Evolutionary conservation across 2,797 vertebrate species (phyloP), one percentile per base, ranked within the genome.

Genomic region (Mormyrus proboscirostris): DNA sequence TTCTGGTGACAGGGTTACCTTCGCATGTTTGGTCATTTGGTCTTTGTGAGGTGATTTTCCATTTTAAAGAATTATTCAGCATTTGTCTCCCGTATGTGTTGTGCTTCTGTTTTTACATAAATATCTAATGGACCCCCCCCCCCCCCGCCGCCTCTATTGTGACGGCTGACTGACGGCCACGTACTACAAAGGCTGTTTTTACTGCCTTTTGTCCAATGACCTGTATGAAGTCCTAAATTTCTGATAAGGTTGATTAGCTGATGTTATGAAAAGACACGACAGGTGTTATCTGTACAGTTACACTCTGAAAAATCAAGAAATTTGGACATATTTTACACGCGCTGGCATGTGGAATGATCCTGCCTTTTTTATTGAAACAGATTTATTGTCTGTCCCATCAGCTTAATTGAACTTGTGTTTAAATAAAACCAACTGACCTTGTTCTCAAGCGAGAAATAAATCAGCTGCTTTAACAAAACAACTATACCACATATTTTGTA

Each of bases 161-260:
- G 14, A 29, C 47, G 62, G 29, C 49, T 79, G n/a, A 87, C 62
- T 50, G 86, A 55, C 25, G n/a, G 2, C 33, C 57, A 19, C n/a
- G 16, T 47, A 12, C 82, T 47, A 79, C 51, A 73, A 53, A 89
- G 88, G 49, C 69, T 59, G 89, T 33, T 50, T 12, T 62, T 38
- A 19, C 44, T 41, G 41, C 8, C 73, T 62, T 59, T 22, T 84
- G 4, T 84, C 47, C 38, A 55, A 8, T 88, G 41, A 57, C 90
- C 47, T 25, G 93, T 94, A 94, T 93, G 93, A 93, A 95, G 94
- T 94, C 94, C 93, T 93, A 92, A 92, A 94, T 94, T 93, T 93
- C 94, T 94, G 95, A 95, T 95, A 94, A 95, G 94, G 92, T 93
- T 90, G 92, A 94, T 93, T 94, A 93, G 92, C 94, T 94, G 22